These are phyloP conservation scores for Phyto melanocephala DNA, from an alignment of 2,888 invertebrate genomes.

Conservation along the genomic window DNA sequence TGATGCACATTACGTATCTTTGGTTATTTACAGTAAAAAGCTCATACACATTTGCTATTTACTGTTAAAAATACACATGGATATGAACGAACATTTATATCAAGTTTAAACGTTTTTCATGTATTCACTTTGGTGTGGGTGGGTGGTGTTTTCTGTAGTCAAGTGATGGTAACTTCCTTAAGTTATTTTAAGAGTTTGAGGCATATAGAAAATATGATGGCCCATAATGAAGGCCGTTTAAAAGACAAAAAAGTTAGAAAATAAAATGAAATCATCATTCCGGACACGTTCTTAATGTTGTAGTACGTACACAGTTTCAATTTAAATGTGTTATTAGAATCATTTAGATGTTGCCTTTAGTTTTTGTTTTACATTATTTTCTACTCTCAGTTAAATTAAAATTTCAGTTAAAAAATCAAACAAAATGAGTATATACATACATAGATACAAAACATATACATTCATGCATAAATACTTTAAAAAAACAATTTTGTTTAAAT, in stretches of 20 bases:
- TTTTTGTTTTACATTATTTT: neutral
- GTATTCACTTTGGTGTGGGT: neutral
- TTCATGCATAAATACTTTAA: neutral
- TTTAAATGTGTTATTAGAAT: conserved; percentile 75
- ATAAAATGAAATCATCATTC: conserved; percentile 68
- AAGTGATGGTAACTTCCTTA: neutral
- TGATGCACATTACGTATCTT: too few relatives aligned
- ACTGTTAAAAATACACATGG: too few relatives aligned
- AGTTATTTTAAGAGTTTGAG: neutral
- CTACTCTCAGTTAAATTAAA: conserved; percentile 33
- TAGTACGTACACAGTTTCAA: conserved; percentile 69
- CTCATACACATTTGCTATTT: too few relatives aligned
- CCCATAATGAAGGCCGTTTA: conserved; percentile 41
- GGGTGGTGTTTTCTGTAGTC: neutral
- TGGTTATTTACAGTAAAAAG: too few relatives aligned
- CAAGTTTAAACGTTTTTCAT: too few relatives aligned
- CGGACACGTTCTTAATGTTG: conserved; percentile 70
- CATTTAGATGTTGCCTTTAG: conserved; percentile 65
- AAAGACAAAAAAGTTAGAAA: conserved; percentile 13
- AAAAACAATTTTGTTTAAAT: conserved; percentile 23
- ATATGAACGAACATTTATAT: too few relatives aligned
- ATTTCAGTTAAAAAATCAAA: conserved; percentile 4
- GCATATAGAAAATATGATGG: conserved; percentile 48
- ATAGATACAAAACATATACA: too few relatives aligned
- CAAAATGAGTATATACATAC: conserved; percentile 60